These are phyloP conservation scores for Myxocyprinus asiaticus DNA, from an alignment of 2,113 vertebrate species.

Conservation along the genomic window DNA sequence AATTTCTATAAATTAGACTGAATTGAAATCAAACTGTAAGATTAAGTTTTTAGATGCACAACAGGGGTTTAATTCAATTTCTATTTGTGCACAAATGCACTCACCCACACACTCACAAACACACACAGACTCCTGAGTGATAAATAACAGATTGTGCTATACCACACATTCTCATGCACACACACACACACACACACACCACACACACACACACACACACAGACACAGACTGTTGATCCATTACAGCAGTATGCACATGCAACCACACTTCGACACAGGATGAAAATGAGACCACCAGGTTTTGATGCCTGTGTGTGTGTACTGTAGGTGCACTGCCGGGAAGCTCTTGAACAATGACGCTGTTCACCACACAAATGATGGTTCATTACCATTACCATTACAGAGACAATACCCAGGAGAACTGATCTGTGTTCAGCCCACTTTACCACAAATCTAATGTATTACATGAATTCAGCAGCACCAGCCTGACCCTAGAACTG, in stretches of 20 bases:
- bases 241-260: not conserved
- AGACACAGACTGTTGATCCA: not conserved
- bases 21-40: slow-evolving; percentile 1
- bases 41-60: slow-evolving; percentile 12
- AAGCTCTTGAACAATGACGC: not conserved
- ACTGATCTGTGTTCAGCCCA: not conserved
- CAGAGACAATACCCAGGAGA: not conserved
- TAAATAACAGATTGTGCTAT: too few relatives aligned
- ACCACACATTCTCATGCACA: not conserved
- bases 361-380: not conserved
- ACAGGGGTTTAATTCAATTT: not conserved
- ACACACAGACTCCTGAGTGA: not conserved
- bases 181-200: slow-evolving; percentile 23
- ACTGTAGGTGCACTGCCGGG: slow-evolving; percentile 12
- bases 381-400: slow-evolving; percentile 20
- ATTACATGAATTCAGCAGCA: not conserved
- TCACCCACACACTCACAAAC: not conserved
- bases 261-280: not conserved
- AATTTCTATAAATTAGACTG: slow-evolving; percentile 38
- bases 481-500: not conserved
- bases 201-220: slow-evolving; percentile 23
- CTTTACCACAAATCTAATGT: slow-evolving; percentile 13
- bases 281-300: not conserved
- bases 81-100: not conserved
- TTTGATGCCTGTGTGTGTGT: slow-evolving; percentile 1